A percentile compares a stretch with the other conserved stretches of the same genome.
phyloP scores from a whole-genome alignment of 2,888 invertebrate species.

The Tigriopus californicus region DNA sequence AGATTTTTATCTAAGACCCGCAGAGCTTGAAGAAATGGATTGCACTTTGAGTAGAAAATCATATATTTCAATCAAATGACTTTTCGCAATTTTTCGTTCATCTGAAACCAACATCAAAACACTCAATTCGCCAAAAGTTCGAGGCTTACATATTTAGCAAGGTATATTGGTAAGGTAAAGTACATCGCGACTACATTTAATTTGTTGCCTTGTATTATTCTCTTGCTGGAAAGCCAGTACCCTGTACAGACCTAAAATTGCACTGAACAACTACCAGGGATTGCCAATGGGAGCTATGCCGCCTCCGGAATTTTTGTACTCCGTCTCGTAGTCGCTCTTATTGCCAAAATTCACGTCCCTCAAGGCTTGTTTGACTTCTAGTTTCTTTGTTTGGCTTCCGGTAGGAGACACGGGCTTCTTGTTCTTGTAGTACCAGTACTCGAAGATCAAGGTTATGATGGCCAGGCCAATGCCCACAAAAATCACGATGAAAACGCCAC shows the following conservation, averaged over 20 bases:
- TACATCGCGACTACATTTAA: too few species aligned
- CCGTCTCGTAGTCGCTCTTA: slow-evolving; percentile 17
- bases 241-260: background rate
- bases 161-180: too few species aligned
- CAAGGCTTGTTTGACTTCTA: slow-evolving; percentile 11
- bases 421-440: slow-evolving; percentile 76
- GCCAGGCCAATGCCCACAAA: slow-evolving; percentile 85
- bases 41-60: too few species aligned
- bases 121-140: too few species aligned
- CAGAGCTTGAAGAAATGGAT: too few species aligned
- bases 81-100: too few species aligned
- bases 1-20: too few species aligned
- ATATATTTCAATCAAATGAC: too few species aligned
- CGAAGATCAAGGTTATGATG: slow-evolving; percentile 70
- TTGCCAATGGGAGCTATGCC: slow-evolving; percentile 15
- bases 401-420: slow-evolving; percentile 17
- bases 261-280: slow-evolving; percentile 10
- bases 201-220: too few species aligned
- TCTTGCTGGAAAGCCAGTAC: too few species aligned
- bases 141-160: too few species aligned
- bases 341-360: background rate
- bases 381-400: background rate
- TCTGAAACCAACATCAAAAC: too few species aligned
- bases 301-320: slow-evolving; percentile 16
- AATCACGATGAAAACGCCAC: slow-evolving; percentile 89